Percentiles rank a stretch among this genome's conserved stretches.
These are phyloP conservation scores for Dorcus hopei DNA, from an alignment of 2,888 invertebrate species.

Conservation along the genomic window DNA sequence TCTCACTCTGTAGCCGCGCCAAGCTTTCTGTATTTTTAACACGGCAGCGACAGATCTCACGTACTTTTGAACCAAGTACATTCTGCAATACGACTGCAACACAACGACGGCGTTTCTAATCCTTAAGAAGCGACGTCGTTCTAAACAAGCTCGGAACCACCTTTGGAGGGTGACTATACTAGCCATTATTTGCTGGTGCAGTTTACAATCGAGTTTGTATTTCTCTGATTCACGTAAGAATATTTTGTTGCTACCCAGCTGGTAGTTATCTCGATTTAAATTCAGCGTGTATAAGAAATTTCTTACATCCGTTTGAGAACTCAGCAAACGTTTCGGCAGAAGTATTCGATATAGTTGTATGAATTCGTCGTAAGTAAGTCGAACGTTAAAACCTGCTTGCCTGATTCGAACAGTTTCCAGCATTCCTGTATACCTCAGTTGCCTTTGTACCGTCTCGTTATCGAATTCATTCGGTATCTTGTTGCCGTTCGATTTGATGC, in stretches of 20 bases:
- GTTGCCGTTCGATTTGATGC: constrained; percentile 93
- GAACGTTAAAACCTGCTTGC: constrained; percentile 92
- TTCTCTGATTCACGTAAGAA: constrained; percentile 94
- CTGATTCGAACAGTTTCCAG: constrained; percentile 92
- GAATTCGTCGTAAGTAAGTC: constrained; percentile 91
- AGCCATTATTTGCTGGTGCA: constrained; percentile 92
- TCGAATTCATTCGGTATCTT: constrained; percentile 92
- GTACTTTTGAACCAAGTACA: constrained; percentile 60
- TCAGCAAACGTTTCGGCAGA: constrained; percentile 80
- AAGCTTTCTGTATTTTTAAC: constrained; percentile 72
- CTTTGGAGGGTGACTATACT: constrained; percentile 89
- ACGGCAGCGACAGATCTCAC: constrained; percentile 56
- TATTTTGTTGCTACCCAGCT: constrained; percentile 83
- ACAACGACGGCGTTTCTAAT: constrained; percentile 70
- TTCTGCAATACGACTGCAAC: constrained; percentile 72
- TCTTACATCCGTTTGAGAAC: constrained; percentile 82
- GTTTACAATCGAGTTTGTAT: constrained; percentile 82
- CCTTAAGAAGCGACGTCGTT: constrained; percentile 72
- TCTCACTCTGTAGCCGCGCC: constrained; percentile 67
- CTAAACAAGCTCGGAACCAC: constrained; percentile 82
- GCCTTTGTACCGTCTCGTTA: constrained; percentile 87
- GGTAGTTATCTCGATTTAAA: constrained; percentile 86
- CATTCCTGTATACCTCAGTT: constrained; percentile 94
- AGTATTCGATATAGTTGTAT: constrained; percentile 89
- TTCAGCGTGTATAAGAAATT: constrained; percentile 80